Percentiles rank a stretch among this genome's conserved stretches.
Evolutionary conservation across 2,797 vertebrate genomes (phyloP).

Genomic region (Zenarchopterus dispar): DNA sequence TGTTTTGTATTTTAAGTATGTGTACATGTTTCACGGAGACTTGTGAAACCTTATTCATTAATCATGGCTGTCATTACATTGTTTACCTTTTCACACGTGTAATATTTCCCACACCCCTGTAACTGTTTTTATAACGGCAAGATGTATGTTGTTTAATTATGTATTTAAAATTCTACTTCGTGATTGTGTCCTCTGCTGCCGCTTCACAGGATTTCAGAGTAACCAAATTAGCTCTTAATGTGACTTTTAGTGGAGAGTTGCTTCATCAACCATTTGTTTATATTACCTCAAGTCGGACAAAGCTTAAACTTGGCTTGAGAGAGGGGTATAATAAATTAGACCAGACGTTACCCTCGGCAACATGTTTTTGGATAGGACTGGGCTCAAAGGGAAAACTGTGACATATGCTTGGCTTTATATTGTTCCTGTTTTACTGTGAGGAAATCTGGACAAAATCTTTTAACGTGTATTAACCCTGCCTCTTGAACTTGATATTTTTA

Average conservation of each 20-base stretch:
- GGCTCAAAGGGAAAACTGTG: conserved; percentile 45
- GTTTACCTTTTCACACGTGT: conserved; percentile 4
- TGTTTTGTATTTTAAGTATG: neutral
- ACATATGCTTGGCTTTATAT: conserved; percentile 59
- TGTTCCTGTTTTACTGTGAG: conserved; percentile 64
- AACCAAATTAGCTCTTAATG: conserved; percentile 36
- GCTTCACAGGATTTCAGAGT: conserved; percentile 34
- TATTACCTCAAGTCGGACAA: conserved; percentile 63
- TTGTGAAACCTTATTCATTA: neutral
- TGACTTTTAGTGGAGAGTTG: conserved; percentile 50
- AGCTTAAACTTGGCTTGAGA: conserved; percentile 48
- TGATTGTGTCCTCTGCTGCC: conserved; percentile 20
- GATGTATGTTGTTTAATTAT: conserved; percentile 6
- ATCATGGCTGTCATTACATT: neutral
- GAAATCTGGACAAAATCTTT: conserved; percentile 61
- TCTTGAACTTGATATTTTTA: conserved; percentile 22
- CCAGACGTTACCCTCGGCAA: conserved; percentile 34
- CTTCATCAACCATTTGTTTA: conserved; percentile 69
- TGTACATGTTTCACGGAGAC: neutral
- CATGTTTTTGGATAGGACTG: conserved; percentile 50
- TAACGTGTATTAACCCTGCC: conserved; percentile 44
- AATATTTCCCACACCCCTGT: neutral
- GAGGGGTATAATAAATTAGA: conserved; percentile 49
- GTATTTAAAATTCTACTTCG: conserved; percentile 3
- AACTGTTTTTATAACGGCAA: conserved; percentile 11